Conservation (phyloP, 2,797 vertebrate genomes). For the Masticophis lateralis region DNA sequence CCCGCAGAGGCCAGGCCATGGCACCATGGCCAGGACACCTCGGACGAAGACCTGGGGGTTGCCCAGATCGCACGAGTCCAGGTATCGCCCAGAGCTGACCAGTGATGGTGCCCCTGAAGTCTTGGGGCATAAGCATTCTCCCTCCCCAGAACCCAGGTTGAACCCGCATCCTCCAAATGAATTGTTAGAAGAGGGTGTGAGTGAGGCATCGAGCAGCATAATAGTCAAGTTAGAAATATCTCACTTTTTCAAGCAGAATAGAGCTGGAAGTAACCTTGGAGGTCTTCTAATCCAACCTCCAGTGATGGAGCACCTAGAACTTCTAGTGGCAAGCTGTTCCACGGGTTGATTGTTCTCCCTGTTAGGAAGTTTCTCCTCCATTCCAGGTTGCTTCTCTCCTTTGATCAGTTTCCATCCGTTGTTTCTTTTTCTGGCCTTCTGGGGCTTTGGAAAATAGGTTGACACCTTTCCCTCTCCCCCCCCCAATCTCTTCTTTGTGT, state of each 20-base stretch:
- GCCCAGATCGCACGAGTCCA: neutral
- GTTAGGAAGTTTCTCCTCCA: no score
- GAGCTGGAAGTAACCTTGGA: no score
- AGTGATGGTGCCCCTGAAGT: fast-evolving
- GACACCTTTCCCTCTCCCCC: no score
- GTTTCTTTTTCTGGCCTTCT: no score
- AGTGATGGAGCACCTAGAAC: no score
- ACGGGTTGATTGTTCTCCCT: no score
- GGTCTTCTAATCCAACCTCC: no score
- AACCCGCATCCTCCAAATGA: neutral
- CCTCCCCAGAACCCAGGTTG: neutral
- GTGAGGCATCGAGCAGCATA: neutral
- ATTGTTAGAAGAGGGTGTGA: neutral
- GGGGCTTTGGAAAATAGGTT: no score
- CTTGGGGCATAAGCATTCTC: neutral
- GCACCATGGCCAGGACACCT: neutral
- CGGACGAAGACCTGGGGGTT: neutral
- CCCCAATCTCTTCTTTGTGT: no score
- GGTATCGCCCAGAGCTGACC: neutral
- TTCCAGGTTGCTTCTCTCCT: no score
- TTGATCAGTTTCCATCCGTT: no score
- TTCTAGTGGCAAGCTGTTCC: no score
- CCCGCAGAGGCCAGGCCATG: neutral
- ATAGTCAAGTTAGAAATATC: neutral
- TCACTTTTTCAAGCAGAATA: neutral